Evolutionary conservation across 64 coral and sea anemone genomes (phyloP).

Genomic region (Actinia tenebrosa): DNA sequence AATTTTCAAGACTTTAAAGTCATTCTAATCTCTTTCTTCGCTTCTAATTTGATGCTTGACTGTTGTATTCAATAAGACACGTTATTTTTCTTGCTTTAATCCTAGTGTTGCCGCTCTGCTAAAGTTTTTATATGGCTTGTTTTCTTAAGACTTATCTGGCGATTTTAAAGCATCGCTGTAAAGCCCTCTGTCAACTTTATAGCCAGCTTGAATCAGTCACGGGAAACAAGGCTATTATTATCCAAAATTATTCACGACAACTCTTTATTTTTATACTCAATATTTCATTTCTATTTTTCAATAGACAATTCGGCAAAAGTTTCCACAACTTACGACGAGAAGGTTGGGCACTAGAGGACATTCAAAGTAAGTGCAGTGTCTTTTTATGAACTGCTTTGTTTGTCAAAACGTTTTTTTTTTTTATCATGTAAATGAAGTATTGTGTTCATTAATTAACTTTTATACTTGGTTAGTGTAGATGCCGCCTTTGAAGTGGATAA

Average conservation of each 20-base stretch:
- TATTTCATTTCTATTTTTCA: slow-evolving; percentile 3
- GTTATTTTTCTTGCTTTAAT: slow-evolving; percentile 10
- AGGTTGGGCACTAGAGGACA: slow-evolving; percentile 84
- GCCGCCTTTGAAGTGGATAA: background rate
- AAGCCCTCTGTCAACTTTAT: slow-evolving; percentile 19
- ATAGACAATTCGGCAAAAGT: slow-evolving; percentile 98
- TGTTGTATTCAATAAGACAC: background rate
- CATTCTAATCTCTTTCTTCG: background rate
- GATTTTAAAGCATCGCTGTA: slow-evolving; percentile 5
- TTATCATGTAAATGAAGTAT: slow-evolving; percentile 20
- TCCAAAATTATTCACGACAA: background rate
- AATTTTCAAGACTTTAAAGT: background rate
- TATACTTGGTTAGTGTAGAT: background rate
- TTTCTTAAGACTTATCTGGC: background rate
- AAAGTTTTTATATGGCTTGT: slow-evolving; percentile 2
- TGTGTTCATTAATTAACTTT: slow-evolving; percentile 29
- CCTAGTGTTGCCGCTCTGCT: slow-evolving; percentile 8
- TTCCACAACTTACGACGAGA: slow-evolving; percentile 94
- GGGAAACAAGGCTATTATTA: background rate
- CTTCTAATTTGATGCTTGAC: background rate
- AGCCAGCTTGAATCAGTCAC: background rate
- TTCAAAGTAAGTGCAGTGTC: slow-evolving; percentile 74
- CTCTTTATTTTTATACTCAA: slow-evolving; percentile 26
- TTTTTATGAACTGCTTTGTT: background rate
- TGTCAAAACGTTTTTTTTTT: slow-evolving; percentile 7